These are phyloP conservation scores for Nycteola revayana DNA, from an alignment of 2,888 invertebrate genomes.

Conservation along the genomic window DNA sequence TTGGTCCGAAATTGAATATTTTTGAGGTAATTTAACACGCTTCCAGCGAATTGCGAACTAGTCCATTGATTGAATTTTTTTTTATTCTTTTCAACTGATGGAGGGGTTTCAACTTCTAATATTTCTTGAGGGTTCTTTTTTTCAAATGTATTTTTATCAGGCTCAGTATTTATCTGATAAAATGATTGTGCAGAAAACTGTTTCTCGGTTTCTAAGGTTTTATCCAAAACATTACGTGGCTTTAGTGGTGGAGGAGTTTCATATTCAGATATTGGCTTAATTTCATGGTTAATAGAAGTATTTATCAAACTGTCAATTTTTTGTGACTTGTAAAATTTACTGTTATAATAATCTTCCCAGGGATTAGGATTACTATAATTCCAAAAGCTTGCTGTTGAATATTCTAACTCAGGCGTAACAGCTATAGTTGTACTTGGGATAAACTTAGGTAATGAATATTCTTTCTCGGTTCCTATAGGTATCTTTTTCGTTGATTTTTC, in stretches of 20 bases:
- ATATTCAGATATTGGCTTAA: conserved; percentile 42
- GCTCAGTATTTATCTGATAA: conserved; percentile 29
- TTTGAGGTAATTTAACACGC: conserved; percentile 65
- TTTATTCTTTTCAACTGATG: conserved; percentile 42
- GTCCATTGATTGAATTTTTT: conserved; percentile 68
- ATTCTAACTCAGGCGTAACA: background rate
- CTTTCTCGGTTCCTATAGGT: conserved; percentile 34
- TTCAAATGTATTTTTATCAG: conserved; percentile 6
- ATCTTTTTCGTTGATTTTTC: conserved; percentile 23
- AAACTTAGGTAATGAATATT: conserved; percentile 33
- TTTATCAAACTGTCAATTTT: background rate
- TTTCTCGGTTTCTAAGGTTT: conserved; percentile 24
- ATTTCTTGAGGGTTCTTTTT: conserved; percentile 29
- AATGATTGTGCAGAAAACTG: conserved; percentile 17
- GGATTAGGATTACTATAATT: conserved; percentile 31
- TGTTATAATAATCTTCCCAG: background rate
- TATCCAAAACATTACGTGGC: conserved; percentile 28
- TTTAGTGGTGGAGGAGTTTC: conserved; percentile 58
- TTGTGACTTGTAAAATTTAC: background rate
- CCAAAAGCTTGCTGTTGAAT: conserved; percentile 44
- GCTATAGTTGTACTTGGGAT: background rate
- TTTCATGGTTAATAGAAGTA: background rate
- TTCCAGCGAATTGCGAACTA: conserved; percentile 62
- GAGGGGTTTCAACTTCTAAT: conserved; percentile 54
- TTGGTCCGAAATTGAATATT: conserved; percentile 50